Evolutionary conservation across 2,888 invertebrate genomes (phyloP).

Genomic region (Athalia circularis): DNA sequence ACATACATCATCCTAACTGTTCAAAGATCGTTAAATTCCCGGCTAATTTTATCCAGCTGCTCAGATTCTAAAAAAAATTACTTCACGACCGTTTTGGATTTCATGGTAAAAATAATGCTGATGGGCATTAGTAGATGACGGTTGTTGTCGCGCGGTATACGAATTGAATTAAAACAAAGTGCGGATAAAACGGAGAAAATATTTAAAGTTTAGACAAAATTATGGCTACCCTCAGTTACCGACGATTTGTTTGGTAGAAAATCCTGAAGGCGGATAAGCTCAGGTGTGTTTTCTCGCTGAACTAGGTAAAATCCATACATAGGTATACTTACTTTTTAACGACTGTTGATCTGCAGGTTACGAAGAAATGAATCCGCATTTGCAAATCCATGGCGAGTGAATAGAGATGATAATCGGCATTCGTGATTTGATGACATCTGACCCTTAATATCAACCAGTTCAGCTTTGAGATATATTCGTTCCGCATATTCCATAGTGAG

Average conservation of each 20-base stretch:
- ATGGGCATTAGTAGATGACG: too few relatives aligned
- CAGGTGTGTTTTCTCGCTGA: not conserved
- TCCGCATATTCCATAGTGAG: not conserved
- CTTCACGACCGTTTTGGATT: not conserved
- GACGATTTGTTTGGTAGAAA: slow-evolving; percentile 17
- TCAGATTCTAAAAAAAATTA: not conserved
- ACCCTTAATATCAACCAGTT: too few relatives aligned
- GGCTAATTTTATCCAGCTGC: not conserved
- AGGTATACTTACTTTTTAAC: not conserved
- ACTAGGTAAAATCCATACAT: not conserved
- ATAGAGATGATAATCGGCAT: too few relatives aligned
- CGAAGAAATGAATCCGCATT: not conserved
- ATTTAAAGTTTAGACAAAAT: not conserved
- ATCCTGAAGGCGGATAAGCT: slow-evolving; percentile 20
- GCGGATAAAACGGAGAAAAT: not conserved
- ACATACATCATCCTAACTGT: too few relatives aligned
- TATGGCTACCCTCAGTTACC: not conserved
- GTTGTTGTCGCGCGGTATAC: not conserved
- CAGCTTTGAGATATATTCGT: not conserved
- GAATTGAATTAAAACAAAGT: not conserved
- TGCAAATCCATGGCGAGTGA: not conserved
- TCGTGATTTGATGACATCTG: too few relatives aligned
- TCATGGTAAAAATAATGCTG: too few relatives aligned
- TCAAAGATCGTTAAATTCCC: too few relatives aligned
- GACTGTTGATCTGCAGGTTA: not conserved